Evolutionary conservation across 2,797 vertebrate species (phyloP).

Genomic region (Manis crassicaudata): DNA sequence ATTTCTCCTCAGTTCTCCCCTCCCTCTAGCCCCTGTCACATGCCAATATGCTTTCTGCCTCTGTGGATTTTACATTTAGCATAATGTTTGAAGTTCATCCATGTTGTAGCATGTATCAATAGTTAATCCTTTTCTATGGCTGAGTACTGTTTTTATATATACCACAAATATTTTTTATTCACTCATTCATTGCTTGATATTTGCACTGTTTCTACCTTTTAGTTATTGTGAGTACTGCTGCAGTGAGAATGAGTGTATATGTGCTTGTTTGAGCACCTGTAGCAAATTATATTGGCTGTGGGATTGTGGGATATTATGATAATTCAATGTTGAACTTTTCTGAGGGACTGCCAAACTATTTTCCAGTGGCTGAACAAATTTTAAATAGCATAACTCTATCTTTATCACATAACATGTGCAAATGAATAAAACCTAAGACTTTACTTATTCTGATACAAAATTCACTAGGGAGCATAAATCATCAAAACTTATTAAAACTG

Average conservation of each 20-base stretch:
- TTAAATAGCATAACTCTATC: not conserved
- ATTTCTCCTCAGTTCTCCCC: not conserved
- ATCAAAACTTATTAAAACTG: not conserved
- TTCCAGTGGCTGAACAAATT: not conserved
- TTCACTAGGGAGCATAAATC: not conserved
- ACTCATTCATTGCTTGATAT: not conserved
- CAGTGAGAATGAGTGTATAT: not conserved
- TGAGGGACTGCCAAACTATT: not conserved
- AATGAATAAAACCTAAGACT: not conserved
- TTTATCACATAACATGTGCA: not conserved
- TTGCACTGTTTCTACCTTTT: not conserved
- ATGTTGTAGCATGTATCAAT: not conserved
- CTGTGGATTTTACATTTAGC: not conserved
- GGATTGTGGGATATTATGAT: not conserved
- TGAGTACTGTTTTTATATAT: not conserved
- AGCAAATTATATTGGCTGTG: not conserved
- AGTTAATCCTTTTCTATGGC: not conserved
- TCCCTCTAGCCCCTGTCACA: not conserved
- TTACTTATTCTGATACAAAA: slow-evolving; percentile 25
- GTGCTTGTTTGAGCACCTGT: not conserved
- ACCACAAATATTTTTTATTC: not conserved
- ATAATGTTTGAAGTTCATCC: not conserved
- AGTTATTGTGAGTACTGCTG: not conserved
- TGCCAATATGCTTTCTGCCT: not conserved
- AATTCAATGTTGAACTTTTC: not conserved